phyloP scores from a whole-genome alignment of 2,888 invertebrate genomes.

The Arenicola marina region DNA sequence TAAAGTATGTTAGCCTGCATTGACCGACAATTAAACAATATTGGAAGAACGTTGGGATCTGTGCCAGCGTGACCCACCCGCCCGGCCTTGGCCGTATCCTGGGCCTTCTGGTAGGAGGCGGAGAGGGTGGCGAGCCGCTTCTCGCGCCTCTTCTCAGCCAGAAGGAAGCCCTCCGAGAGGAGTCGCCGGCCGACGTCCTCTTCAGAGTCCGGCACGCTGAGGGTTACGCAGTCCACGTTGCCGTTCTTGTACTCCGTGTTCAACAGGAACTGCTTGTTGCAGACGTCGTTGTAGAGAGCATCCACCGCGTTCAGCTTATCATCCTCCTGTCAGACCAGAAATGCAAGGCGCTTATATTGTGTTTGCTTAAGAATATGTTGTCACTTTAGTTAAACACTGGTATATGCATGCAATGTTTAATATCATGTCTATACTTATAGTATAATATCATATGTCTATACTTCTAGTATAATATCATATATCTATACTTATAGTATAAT shows the following conservation, averaged over 20 bases:
- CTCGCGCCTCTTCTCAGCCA: constrained; percentile 79
- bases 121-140: constrained; percentile 76
- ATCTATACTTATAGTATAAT: no score
- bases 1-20: no score
- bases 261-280: constrained; percentile 77
- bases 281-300: constrained; percentile 70
- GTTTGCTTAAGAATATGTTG: no score
- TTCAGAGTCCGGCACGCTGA: constrained; percentile 58
- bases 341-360: no score
- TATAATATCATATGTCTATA: no score
- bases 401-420: no score
- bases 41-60: no score
- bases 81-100: constrained; percentile 82
- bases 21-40: no score
- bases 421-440: no score
- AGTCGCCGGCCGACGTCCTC: constrained; percentile 74
- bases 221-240: constrained; percentile 45
- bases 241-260: constrained; percentile 79
- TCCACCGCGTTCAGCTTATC: constrained; percentile 76
- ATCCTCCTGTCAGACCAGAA: constrained; percentile 67
- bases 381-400: no score
- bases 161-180: constrained; percentile 81
- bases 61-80: no score
- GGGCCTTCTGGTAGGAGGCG: constrained; percentile 81
- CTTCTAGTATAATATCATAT: no score